phyloP scores from a whole-genome alignment of 2,797 vertebrate species.

The Phrynocephalus vlangalii region DNA sequence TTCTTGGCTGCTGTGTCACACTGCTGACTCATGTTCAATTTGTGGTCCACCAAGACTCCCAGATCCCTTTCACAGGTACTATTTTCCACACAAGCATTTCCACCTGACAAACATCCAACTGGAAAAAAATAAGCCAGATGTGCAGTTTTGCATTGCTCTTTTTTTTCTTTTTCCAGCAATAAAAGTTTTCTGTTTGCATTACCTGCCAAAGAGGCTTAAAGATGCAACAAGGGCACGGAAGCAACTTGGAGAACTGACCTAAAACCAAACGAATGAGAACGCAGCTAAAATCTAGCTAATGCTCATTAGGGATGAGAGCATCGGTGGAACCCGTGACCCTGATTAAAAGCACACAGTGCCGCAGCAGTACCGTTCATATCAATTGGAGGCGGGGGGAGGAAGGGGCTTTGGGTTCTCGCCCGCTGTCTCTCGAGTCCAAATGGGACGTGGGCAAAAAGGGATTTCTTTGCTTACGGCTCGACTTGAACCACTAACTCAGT shows the following conservation, averaged over 20 bases:
- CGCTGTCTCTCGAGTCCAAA: not conserved
- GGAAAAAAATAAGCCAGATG: not conserved
- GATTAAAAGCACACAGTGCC: not conserved
- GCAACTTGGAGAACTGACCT: too few species aligned
- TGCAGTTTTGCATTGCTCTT: not conserved
- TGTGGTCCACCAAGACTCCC: too few species aligned
- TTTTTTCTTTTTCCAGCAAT: too few species aligned
- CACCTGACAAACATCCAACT: too few species aligned
- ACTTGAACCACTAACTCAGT: not conserved
- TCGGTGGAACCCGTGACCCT: not conserved
- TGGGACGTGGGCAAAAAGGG: not conserved
- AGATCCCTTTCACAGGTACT: too few species aligned
- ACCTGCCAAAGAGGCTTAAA: not conserved
- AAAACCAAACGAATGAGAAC: not conserved
- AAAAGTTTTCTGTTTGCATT: not conserved
- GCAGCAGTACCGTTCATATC: not conserved
- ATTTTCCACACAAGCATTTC: too few species aligned
- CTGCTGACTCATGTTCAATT: too few species aligned
- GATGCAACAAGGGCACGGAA: not conserved
- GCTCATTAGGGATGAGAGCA: not conserved
- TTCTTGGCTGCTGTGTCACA: too few species aligned
- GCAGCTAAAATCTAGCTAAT: not conserved
- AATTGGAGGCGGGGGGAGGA: not conserved
- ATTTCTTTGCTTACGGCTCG: not conserved
- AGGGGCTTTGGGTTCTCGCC: not conserved